A percentile compares a stretch with the other conserved stretches of the same genome.
phyloP scores from a whole-genome alignment of 1,140 invertebrate species.

The Macrosteles quadrilineatus region DNA sequence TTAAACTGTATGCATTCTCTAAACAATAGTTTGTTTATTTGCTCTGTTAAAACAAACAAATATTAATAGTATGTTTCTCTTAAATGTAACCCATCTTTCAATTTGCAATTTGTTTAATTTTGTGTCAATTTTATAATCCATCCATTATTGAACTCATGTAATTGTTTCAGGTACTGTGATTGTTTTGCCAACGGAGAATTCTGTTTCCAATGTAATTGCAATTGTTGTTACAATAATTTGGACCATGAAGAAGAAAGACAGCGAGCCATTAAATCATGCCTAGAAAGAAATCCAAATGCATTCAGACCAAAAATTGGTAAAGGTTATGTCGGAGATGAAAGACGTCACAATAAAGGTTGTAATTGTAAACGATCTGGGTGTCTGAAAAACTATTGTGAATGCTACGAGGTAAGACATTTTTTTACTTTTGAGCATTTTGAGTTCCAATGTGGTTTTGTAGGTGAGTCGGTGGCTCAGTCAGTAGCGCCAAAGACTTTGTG shows the following conservation, averaged over 20 bases:
- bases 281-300: slow-evolving; percentile 92
- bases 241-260: slow-evolving; percentile 95
- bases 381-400: slow-evolving; percentile 99
- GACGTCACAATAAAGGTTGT: slow-evolving; percentile 97
- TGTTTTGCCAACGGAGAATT: slow-evolving; percentile 99
- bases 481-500: too few relatives aligned
- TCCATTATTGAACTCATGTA: too few relatives aligned
- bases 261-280: slow-evolving; percentile 87
- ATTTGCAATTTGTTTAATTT: too few relatives aligned
- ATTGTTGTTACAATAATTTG: slow-evolving; percentile 96
- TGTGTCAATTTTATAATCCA: too few relatives aligned
- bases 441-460: too few relatives aligned
- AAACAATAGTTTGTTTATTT: too few relatives aligned
- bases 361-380: slow-evolving; percentile 99
- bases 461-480: too few relatives aligned
- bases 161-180: slow-evolving; percentile 87
- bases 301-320: slow-evolving; percentile 98
- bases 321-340: slow-evolving; percentile 63
- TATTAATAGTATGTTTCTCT: too few relatives aligned
- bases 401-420: slow-evolving; percentile 80
- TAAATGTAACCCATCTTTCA: too few relatives aligned
- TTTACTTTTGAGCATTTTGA: background rate
- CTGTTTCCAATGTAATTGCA: slow-evolving; percentile 97
- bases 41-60: too few relatives aligned
- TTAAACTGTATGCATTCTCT: too few relatives aligned